These are phyloP conservation scores for Argyra leucocephala DNA, from an alignment of 2,888 invertebrate species.

Conservation along the genomic window DNA sequence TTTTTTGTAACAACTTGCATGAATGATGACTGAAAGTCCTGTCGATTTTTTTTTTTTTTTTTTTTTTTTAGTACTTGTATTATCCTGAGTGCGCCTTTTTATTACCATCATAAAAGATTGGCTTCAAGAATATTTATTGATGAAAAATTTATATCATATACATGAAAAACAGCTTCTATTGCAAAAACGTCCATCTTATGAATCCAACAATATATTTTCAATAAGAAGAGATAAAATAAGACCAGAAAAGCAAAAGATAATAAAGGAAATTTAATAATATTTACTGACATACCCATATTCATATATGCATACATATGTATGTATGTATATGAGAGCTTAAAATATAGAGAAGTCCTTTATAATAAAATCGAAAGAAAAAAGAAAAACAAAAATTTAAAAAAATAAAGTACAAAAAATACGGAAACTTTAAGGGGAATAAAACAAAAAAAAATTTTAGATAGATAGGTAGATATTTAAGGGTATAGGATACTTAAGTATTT, in stretches of 20 bases:
- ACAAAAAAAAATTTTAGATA: neutral
- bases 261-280: neutral
- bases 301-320: neutral
- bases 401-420: no score
- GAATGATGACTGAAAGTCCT: neutral
- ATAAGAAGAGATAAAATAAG: neutral
- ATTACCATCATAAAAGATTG: conserved; percentile 6
- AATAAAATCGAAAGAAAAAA: no score
- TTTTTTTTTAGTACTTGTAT: neutral
- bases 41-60: neutral
- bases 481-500: neutral
- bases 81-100: neutral
- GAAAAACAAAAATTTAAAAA: no score
- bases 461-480: neutral
- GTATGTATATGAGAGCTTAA: neutral
- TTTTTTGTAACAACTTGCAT: neutral
- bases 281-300: neutral
- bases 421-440: neutral
- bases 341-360: neutral
- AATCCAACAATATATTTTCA: neutral
- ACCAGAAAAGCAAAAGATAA: neutral
- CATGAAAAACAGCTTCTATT: neutral
- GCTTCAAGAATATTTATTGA: conserved; percentile 3
- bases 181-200: neutral
- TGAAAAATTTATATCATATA: neutral